Evolutionary conservation across 1,140 invertebrate species (phyloP).

Genomic region (Subanguina moxae): DNA sequence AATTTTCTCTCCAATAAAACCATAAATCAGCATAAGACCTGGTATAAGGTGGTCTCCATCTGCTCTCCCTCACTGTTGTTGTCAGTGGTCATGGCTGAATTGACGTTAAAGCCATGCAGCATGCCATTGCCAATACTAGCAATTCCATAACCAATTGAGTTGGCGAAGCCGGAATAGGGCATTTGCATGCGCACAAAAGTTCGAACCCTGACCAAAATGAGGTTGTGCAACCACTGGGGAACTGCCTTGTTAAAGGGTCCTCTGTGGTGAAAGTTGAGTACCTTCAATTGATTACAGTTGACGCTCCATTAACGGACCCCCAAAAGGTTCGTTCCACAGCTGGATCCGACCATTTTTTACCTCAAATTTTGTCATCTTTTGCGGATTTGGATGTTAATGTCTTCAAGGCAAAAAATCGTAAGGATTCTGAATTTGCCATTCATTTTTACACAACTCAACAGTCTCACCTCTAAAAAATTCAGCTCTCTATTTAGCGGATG

Average conservation of each 20-base stretch:
- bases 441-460: too few relatives aligned
- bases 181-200: constrained; percentile 1
- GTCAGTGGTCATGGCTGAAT: background rate
- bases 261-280: constrained; percentile 65
- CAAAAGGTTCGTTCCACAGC: too few relatives aligned
- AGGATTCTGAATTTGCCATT: too few relatives aligned
- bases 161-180: constrained; percentile 13
- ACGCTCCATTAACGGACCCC: constrained; percentile 52
- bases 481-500: too few relatives aligned
- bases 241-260: constrained; percentile 62
- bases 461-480: too few relatives aligned
- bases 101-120: constrained; percentile 12
- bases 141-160: background rate
- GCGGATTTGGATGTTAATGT: too few relatives aligned
- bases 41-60: background rate
- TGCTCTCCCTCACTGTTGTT: background rate
- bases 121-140: constrained; percentile 20
- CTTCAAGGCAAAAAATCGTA: too few relatives aligned
- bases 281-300: background rate
- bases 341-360: too few relatives aligned
- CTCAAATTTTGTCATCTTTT: too few relatives aligned
- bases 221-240: constrained; percentile 62
- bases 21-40: background rate
- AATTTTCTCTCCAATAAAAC: background rate
- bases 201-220: constrained; percentile 54